Percentiles rank a stretch among this genome's conserved stretches.
Evolutionary conservation across 2,113 vertebrate species (phyloP).

Genomic region (Aramus guarauna): DNA sequence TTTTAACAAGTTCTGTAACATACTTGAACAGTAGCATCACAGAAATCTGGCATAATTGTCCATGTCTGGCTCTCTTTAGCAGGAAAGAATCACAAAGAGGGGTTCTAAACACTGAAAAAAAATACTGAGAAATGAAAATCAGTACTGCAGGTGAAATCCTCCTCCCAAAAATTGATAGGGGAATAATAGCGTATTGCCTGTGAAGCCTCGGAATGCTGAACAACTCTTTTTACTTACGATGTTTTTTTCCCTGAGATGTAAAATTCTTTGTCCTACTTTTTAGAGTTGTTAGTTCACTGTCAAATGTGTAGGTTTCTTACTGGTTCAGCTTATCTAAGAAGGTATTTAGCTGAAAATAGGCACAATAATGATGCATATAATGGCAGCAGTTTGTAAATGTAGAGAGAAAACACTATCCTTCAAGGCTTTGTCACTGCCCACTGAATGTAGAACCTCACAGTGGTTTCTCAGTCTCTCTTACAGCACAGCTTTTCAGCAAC

Average conservation of each 20-base stretch:
- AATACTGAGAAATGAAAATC: background rate
- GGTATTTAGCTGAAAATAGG: background rate
- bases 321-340: background rate
- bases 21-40: background rate
- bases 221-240: background rate
- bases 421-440: background rate
- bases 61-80: background rate
- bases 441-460: background rate
- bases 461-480: background rate
- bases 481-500: background rate
- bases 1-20: background rate
- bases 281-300: background rate
- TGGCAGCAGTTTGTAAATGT: background rate
- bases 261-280: background rate
- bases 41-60: background rate
- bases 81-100: background rate
- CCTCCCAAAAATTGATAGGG: too few relatives aligned
- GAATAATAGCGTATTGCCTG: background rate
- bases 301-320: background rate
- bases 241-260: background rate
- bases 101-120: background rate
- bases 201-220: background rate
- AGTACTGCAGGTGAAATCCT: background rate
- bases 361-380: background rate
- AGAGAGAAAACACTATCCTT: background rate